A percentile compares a stretch with the other conserved stretches of the same genome.
phyloP scores from a whole-genome alignment of 2,797 vertebrate species.

The Sphaeramia orbicularis region DNA sequence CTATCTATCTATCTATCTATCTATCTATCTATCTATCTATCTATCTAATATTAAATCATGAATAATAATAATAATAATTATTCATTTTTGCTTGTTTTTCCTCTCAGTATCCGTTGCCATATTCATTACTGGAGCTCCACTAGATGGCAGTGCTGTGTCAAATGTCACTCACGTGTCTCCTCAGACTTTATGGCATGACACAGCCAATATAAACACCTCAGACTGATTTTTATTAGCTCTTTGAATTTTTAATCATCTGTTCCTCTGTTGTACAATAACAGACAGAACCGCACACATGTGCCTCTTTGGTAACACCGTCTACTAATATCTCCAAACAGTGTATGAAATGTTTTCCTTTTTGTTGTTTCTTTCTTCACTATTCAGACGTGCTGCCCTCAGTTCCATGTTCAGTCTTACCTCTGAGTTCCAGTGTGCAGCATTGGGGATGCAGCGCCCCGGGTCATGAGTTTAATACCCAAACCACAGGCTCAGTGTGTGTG shows the following conservation, averaged over 20 bases:
- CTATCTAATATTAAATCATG: background rate
- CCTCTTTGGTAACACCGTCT: too few species aligned
- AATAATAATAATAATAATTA: slow-evolving; percentile 48
- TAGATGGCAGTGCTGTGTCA: slow-evolving; percentile 72
- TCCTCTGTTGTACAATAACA: too few species aligned
- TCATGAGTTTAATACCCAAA: slow-evolving; percentile 66
- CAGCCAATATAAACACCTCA: slow-evolving; percentile 11
- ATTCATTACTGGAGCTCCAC: slow-evolving; percentile 34
- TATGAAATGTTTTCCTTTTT: too few species aligned
- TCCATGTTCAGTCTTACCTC: slow-evolving; percentile 21
- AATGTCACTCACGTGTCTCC: slow-evolving; percentile 9
- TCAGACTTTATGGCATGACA: slow-evolving; percentile 14
- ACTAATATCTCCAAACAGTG: too few species aligned
- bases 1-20: background rate
- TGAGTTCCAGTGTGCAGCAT: slow-evolving; percentile 15
- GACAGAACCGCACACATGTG: too few species aligned
- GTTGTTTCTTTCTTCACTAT: slow-evolving; percentile 28
- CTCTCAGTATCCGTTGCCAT: too few species aligned
- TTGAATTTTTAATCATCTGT: slow-evolving; percentile 17
- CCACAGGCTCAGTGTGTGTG: slow-evolving; percentile 39
- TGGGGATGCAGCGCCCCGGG: slow-evolving; percentile 33
- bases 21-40: background rate
- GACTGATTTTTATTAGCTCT: slow-evolving; percentile 1
- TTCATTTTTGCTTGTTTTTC: too few species aligned
- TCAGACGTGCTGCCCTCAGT: slow-evolving; percentile 40